Evolutionary conservation across 2,888 invertebrate genomes (phyloP).

Genomic region (Lepeophtheirus nordmannii): DNA sequence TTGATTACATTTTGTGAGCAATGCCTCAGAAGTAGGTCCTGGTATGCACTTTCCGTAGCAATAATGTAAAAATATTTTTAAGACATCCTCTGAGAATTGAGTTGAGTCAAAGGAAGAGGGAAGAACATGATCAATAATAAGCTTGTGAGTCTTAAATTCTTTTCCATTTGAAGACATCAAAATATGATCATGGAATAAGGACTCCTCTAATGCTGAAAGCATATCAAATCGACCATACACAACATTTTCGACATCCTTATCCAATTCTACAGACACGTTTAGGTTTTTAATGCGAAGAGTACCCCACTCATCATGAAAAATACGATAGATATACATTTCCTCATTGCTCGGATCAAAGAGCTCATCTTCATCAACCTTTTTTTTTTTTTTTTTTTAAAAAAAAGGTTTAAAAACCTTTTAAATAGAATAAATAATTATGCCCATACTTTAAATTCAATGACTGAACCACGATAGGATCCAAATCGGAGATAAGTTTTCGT

Average conservation of each 20-base stretch:
- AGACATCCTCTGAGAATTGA: slow-evolving; percentile 1
- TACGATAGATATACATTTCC: neutral
- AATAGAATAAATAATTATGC: neutral
- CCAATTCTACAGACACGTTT: neutral
- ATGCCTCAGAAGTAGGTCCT: neutral
- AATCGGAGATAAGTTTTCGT: slow-evolving; percentile 5
- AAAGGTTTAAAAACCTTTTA: neutral
- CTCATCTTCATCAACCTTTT: slow-evolving; percentile 1
- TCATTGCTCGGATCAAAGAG: neutral
- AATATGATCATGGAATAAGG: neutral
- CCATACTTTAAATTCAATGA: neutral
- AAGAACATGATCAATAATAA: neutral
- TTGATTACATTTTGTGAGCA: neutral
- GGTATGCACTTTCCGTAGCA: neutral
- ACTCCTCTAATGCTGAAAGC: neutral
- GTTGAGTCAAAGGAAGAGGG: neutral
- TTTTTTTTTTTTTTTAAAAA: neutral
- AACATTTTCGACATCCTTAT: neutral
- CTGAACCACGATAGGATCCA: neutral
- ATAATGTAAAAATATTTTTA: neutral
- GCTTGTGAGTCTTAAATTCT: neutral
- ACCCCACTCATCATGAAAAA: neutral
- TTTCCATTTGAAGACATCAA: neutral
- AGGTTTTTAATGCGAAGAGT: neutral
- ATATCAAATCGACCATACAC: neutral